Percentiles rank a stretch among this genome's conserved stretches.
phyloP scores from a whole-genome alignment of 2,888 invertebrate genomes.

The Nemapogon koenigi region DNA sequence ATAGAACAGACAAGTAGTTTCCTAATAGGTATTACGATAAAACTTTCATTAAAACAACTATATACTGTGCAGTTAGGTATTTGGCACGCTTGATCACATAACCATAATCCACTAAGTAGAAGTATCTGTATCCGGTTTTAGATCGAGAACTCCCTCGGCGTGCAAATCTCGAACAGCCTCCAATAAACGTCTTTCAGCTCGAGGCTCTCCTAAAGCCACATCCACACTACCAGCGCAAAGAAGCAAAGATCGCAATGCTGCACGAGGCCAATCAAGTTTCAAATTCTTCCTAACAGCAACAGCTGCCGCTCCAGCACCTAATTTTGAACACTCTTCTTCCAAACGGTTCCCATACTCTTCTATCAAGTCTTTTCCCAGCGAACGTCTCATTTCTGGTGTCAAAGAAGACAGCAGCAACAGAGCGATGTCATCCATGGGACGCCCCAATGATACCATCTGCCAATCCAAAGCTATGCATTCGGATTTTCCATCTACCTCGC shows the following conservation, averaged over 20 bases:
- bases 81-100: slow-evolving; percentile 36
- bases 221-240: slow-evolving; percentile 84
- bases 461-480: slow-evolving; percentile 79
- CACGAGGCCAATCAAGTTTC: slow-evolving; percentile 69
- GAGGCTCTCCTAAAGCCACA: slow-evolving; percentile 77
- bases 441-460: slow-evolving; percentile 84
- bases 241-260: slow-evolving; percentile 76
- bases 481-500: slow-evolving; percentile 52
- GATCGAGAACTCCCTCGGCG: slow-evolving; percentile 70
- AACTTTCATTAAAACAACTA: too few relatives aligned
- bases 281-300: slow-evolving; percentile 53
- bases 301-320: slow-evolving; percentile 67
- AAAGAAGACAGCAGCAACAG: slow-evolving; percentile 75
- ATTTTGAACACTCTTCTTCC: slow-evolving; percentile 62
- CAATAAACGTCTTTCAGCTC: slow-evolving; percentile 76
- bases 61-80: too few relatives aligned
- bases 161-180: slow-evolving; percentile 78
- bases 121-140: slow-evolving; percentile 45
- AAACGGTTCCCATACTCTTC: slow-evolving; percentile 75
- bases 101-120: neutral
- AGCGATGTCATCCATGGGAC: slow-evolving; percentile 81
- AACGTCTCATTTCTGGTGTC: slow-evolving; percentile 72
- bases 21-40: too few relatives aligned
- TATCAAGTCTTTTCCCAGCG: slow-evolving; percentile 67
- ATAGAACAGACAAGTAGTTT: too few relatives aligned